These are phyloP conservation scores for Actinostola sp. DNA, from an alignment of 92 coral and sea anemone species.

Conservation along the genomic window DNA sequence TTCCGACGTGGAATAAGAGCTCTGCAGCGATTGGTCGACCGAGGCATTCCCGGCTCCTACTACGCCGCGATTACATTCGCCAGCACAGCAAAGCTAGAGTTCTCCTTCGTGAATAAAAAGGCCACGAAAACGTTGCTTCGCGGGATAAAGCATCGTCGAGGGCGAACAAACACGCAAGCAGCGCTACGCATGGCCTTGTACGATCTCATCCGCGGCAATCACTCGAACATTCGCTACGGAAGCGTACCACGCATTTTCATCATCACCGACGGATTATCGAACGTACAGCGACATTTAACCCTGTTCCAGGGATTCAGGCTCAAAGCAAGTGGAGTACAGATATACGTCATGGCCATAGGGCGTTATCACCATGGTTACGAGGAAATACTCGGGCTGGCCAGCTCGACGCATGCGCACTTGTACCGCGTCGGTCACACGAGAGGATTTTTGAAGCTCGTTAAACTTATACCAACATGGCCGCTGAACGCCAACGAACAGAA, in stretches of 20 bases:
- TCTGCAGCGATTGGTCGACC: slow-evolving; percentile 31
- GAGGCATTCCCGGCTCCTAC: slow-evolving; percentile 32
- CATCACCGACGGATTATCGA: slow-evolving; percentile 55
- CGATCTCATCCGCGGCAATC: slow-evolving; percentile 24
- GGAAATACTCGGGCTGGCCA: slow-evolving; percentile 53
- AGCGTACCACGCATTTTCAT: slow-evolving; percentile 41
- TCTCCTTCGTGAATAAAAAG: slow-evolving; percentile 25
- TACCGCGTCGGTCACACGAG: slow-evolving; percentile 51
- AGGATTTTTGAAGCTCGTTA: slow-evolving; percentile 21
- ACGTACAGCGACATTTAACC: slow-evolving; percentile 39
- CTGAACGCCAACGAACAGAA: neutral
- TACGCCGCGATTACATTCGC: slow-evolving; percentile 67
- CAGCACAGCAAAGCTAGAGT: slow-evolving; percentile 38
- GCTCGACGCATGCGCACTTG: slow-evolving; percentile 45
- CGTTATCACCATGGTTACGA: slow-evolving; percentile 32
- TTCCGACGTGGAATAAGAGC: slow-evolving; percentile 47
- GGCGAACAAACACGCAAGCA: slow-evolving; percentile 58
- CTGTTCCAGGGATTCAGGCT: slow-evolving; percentile 39
- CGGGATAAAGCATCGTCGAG: slow-evolving; percentile 31
- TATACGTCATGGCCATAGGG: slow-evolving; percentile 59
- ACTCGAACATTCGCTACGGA: slow-evolving; percentile 32
- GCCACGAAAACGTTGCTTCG: slow-evolving; percentile 31
- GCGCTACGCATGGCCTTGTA: slow-evolving; percentile 36
- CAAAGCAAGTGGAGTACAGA: slow-evolving; percentile 38
- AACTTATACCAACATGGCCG: slow-evolving; percentile 51